Conservation (phyloP, 2,113 vertebrate genomes). For the Sinocyclocheilus maitianheensis region DNA sequence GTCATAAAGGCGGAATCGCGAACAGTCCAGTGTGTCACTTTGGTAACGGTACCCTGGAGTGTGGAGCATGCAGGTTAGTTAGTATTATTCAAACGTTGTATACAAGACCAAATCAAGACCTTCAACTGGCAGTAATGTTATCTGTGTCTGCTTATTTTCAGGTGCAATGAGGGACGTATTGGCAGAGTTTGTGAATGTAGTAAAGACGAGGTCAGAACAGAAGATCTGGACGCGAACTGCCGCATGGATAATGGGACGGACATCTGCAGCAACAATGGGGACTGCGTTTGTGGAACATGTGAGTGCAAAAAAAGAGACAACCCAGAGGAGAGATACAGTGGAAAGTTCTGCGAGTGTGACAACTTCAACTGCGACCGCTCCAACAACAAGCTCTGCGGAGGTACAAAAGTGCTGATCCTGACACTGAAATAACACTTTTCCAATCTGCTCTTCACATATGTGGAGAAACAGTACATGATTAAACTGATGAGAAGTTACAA, state of each 20-base stretch:
- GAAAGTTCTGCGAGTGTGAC: constrained; percentile 95
- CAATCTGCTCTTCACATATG: too few species aligned
- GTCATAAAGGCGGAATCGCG: constrained; percentile 65
- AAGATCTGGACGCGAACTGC: constrained; percentile 96
- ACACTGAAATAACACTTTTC: too few species aligned
- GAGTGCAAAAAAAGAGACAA: constrained; percentile 93
- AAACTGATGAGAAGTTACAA: background rate
- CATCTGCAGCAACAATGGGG: constrained; percentile 95
- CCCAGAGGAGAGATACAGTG: constrained; percentile 88
- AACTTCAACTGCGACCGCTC: constrained; percentile 93
- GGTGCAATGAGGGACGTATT: constrained; percentile 92
- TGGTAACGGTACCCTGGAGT: constrained; percentile 93
- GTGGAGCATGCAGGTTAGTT: constrained; percentile 92
- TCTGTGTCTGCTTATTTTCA: constrained; percentile 52
- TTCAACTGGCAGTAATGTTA: too few species aligned
- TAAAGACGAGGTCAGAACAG: constrained; percentile 91
- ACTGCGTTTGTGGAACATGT: constrained; percentile 95
- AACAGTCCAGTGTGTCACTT: constrained; percentile 78
- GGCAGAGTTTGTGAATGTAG: constrained; percentile 92
- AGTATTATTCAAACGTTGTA: too few species aligned
- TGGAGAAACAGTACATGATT: too few species aligned
- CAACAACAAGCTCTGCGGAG: constrained; percentile 84
- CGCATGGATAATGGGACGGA: constrained; percentile 91
- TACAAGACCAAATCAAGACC: too few species aligned
- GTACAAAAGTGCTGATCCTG: constrained; percentile 65